Conservation (phyloP, 2,888 invertebrate genomes). For the Ennomos fuscantarius region DNA sequence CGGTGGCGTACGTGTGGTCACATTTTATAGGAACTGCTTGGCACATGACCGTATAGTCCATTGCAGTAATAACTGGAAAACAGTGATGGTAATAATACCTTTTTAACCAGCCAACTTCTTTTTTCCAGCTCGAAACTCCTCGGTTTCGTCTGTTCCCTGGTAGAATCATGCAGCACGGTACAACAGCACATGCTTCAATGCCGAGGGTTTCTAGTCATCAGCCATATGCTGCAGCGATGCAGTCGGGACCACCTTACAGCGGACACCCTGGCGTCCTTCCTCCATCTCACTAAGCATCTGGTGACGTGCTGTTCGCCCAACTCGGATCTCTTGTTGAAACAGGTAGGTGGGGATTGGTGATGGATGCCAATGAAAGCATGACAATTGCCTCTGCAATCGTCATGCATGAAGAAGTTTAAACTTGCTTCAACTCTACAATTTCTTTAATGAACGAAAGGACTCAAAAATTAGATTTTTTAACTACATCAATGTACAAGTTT, state of each 20-base stretch:
- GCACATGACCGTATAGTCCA: neutral
- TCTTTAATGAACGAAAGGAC: slow-evolving; percentile 8
- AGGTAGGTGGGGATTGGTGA: slow-evolving; percentile 86
- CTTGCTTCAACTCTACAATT: no score
- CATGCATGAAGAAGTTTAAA: no score
- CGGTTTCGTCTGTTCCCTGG: slow-evolving; percentile 98
- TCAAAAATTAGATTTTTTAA: no score
- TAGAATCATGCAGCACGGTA: slow-evolving; percentile 98
- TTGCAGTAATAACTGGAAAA: neutral
- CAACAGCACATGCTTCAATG: slow-evolving; percentile 99
- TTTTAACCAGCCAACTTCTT: neutral
- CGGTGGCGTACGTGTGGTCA: no score
- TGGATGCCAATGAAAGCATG: neutral
- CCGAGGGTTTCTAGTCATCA: slow-evolving; percentile 98
- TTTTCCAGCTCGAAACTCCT: slow-evolving; percentile 94
- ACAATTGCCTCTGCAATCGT: no score
- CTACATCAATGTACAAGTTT: no score
- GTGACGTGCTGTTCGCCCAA: slow-evolving; percentile 97
- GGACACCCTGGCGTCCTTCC: slow-evolving; percentile 96
- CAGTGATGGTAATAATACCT: no score
- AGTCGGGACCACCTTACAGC: slow-evolving; percentile 97
- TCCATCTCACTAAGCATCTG: slow-evolving; percentile 95
- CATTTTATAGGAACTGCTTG: no score
- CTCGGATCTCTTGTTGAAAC: slow-evolving; percentile 95
- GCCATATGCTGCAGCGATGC: slow-evolving; percentile 97